phyloP scores from a whole-genome alignment of 1,140 invertebrate species.

The Chironomus striatipennis region DNA sequence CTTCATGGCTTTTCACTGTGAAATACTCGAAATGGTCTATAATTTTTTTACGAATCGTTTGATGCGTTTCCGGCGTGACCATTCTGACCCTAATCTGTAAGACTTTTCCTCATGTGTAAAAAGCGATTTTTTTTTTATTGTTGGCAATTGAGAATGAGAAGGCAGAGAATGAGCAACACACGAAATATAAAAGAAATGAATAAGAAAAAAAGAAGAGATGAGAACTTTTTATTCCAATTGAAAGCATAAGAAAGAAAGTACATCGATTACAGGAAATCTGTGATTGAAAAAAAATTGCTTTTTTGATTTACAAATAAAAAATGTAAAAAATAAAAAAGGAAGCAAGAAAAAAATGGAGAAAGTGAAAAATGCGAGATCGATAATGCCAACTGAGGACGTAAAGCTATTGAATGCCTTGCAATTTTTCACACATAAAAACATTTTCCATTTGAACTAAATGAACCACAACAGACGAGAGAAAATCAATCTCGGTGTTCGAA shows the following conservation, averaged over 20 bases:
- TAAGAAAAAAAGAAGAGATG: not conserved
- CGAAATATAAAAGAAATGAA: not conserved
- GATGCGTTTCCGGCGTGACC: constrained; percentile 10
- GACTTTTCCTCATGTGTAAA: too few relatives aligned
- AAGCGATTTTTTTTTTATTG: too few relatives aligned
- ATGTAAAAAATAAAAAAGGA: not conserved
- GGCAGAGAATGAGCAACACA: not conserved
- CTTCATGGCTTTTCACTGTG: not conserved
- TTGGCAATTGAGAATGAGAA: too few relatives aligned
- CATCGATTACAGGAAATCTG: not conserved
- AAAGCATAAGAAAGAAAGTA: not conserved
- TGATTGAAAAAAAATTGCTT: constrained; percentile 7
- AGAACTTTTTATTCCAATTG: not conserved
- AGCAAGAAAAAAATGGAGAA: not conserved
- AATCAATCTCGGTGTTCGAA: not conserved
- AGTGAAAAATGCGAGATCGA: constrained; percentile 23
- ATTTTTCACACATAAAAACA: constrained; percentile 12
- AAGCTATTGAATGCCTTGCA: not conserved
- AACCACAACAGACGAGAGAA: constrained; percentile 8
- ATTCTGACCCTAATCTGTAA: not conserved
- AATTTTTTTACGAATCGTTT: constrained; percentile 9
- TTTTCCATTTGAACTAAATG: constrained; percentile 13
- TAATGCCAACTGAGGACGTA: not conserved
- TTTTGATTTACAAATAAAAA: not conserved
- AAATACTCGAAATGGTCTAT: constrained; percentile 14